Base-by-base conservation (phyloP, 2,888 invertebrate genomes). In the Melanchra persicariae region DNA sequence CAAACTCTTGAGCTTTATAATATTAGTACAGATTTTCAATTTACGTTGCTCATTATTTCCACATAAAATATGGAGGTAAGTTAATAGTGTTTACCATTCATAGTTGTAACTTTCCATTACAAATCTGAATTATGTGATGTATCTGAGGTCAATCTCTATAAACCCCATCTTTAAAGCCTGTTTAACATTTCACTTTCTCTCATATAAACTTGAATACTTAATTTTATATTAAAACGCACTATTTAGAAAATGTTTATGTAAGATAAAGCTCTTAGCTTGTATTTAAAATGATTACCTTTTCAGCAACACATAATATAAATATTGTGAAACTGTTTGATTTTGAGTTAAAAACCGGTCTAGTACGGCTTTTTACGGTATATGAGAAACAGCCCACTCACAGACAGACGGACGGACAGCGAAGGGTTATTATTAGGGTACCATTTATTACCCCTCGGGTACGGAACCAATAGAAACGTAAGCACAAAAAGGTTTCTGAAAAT, bases 51-150 rank as follows among this genome's bases (percentile, higher is more conserved):
- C 30, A 57, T 19, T 24, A 57, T 57, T 70, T 40, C 19, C 24
- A 3, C 22, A n/a, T 17, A 37, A 17, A 22, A 22, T 24, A 22
- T 10, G 9, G 4, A 30, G 2, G 30, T 26, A 12, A 19, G 19
- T 43, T 43, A 34, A 43, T 26, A 15, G 22, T 34, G 24, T 68
- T 52, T 69, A n/a, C 24, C 22, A 37, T 47, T 54, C 2, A n/a
- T 9, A n/a, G 22, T 71, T 55, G 7, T 34, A 26, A 51, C 74
- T 74, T 71, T 79, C 79, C 60, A 45, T n/a, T 2, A 49, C 65
- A 65, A 58, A 72, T 57, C 10, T 49, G n/a, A 60, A 55, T 55
- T 60, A 70, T 24, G 54, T 43, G 34, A 51, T 43, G 26, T 60
- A 47, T 10, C 40, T 12, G 43, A 55, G 60, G 72, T 60, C 60